Evolutionary conservation across 2,888 invertebrate species (phyloP), one percentile per base, ranked within the genome.

Genomic region (Lobophora halterata): DNA sequence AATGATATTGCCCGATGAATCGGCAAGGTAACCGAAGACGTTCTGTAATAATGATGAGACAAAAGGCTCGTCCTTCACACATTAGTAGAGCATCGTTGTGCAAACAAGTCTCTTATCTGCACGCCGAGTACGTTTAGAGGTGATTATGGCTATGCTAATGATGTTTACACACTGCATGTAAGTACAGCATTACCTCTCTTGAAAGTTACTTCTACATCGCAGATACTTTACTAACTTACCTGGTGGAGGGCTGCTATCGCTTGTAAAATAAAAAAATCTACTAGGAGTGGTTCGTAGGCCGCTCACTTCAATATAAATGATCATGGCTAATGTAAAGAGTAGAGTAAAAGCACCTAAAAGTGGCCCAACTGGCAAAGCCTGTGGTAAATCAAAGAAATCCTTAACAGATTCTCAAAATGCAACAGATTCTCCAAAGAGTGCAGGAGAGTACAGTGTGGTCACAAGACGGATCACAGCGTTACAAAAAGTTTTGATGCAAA

Each of bases 11-110:
- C 52, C 62, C 54, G 66, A 61, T 68, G 62, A 61, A 58, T 63
- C 52, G 61, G 62, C 76, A 79, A 85, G 85, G 82, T 80, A 83
- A 79, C 65, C 63, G 67, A 74, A 71, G 74, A 77, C 76, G 68
- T 68, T 76, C 67, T 66, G n/a, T n/a, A 60, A 40, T 34, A 63
- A 51, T 63, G 40, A 44, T 57, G 71, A 78, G 69, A 85, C 82
- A 83, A 83, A 82, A 83, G 81, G 72, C 69, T 63, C 66, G 85
- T 81, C 86, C 86, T 86, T 86, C 86, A 81, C 79, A 79, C 79
- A 79, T 82, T 80, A 79, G 71, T 74, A 67, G 71, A 69, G 65
- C 68, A 76, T 78, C 72, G 67, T 74, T 83, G 80, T 79, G 75
- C 81, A 77, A 80, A 80, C 79, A 81, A 77, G 70, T 71, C 58